Conservation (phyloP, 2,797 vertebrate species). For the Enteromius mattozi region DNA sequence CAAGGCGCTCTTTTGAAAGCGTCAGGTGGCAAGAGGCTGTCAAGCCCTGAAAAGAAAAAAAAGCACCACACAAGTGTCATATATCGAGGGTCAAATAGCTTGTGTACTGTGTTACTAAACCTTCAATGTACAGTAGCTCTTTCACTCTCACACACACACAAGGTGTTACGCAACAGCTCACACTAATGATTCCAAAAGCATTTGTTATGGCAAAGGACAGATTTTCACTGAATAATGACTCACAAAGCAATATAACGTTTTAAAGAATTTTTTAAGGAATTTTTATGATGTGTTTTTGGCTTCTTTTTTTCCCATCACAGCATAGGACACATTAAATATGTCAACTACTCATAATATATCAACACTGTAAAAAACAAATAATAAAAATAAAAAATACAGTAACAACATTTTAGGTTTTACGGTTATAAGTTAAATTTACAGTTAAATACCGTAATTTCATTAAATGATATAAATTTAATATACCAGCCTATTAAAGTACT, state of each 20-base stretch:
- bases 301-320: neutral
- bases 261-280: neutral
- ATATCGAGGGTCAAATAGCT: neutral
- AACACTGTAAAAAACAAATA: no score
- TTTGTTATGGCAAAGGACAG: neutral
- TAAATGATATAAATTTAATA: no score
- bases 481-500: no score
- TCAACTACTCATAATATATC: no score
- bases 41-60: neutral
- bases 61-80: neutral
- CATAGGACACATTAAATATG: no score
- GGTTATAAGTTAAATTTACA: no score
- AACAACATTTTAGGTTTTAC: no score
- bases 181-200: neutral
- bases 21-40: neutral
- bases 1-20: neutral
- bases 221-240: neutral
- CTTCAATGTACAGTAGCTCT: neutral
- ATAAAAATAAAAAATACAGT: no score
- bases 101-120: neutral
- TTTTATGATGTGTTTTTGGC: neutral
- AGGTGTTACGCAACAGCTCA: neutral
- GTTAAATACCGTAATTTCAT: no score
- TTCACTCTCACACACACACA: neutral
- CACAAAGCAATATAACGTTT: no score